Percentiles rank a stretch among this genome's conserved stretches.
Conservation (phyloP, 2,797 vertebrate genomes). For the Hephaestus fuliginosus region DNA sequence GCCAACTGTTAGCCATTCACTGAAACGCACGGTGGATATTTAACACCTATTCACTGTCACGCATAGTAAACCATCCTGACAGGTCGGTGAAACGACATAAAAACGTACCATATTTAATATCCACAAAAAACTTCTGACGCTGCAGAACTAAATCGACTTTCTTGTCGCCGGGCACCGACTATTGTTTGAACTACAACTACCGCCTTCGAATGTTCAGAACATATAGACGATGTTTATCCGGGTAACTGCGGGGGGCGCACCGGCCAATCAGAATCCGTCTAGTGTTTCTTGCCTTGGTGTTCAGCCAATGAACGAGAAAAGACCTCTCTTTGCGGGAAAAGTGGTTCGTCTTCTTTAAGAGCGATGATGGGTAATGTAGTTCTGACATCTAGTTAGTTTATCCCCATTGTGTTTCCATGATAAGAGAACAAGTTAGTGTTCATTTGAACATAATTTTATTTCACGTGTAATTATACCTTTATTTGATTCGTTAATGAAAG, state of each 20-base stretch:
- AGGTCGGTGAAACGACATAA: fast-evolving
- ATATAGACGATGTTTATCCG: conserved; percentile 75
- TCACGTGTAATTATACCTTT: neutral
- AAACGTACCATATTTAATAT: conserved; percentile 51
- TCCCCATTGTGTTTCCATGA: neutral
- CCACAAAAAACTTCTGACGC: conserved; percentile 28
- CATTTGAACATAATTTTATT: neutral
- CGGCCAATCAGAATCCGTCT: conserved; percentile 63
- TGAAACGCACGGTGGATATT: neutral
- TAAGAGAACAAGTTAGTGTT: neutral
- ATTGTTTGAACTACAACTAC: conserved; percentile 73
- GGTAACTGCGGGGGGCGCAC: conserved; percentile 42
- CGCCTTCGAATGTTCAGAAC: conserved; percentile 56
- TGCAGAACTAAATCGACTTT: neutral
- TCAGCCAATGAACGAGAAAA: conserved; percentile 61
- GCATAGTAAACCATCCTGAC: fast-evolving
- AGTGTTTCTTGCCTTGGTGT: conserved; percentile 28
- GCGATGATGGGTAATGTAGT: conserved; percentile 69
- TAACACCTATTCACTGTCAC: fast-evolving
- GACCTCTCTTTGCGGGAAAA: conserved; percentile 53
- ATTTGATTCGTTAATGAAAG: neutral
- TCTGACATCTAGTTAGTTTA: fast-evolving
- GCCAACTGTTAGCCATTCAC: conserved; percentile 22
- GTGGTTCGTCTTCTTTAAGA: neutral
- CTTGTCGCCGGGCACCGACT: neutral